Conservation (phyloP, 2,797 vertebrate genomes). For the Botia almorhae region DNA sequence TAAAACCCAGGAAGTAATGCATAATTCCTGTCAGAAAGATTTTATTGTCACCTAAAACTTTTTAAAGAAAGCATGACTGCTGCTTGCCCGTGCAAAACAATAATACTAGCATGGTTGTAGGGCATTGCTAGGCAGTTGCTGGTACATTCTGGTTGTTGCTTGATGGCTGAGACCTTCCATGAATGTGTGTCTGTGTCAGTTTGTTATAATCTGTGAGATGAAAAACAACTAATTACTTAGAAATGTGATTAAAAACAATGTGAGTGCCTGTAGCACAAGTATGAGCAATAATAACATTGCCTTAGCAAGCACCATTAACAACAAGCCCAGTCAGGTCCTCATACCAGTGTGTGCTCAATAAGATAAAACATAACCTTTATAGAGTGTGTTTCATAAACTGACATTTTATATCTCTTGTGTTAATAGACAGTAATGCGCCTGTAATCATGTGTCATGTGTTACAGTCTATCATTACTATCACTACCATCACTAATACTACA, state of each 20-base stretch:
- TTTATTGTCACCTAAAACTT: not conserved
- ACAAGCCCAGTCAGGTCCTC: not conserved
- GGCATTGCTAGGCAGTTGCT: not conserved
- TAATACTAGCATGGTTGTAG: not conserved
- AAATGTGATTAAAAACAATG: not conserved
- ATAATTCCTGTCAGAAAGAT: constrained; percentile 12
- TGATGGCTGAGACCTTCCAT: too few species aligned
- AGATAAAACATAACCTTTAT: not conserved
- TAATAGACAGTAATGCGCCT: not conserved
- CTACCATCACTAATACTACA: too few species aligned
- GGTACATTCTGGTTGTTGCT: too few species aligned
- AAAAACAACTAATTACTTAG: not conserved
- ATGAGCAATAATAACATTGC: not conserved
- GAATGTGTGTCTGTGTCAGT: too few species aligned
- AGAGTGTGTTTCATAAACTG: not conserved
- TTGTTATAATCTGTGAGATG: not conserved
- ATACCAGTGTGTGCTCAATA: not conserved
- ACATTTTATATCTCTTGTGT: not conserved
- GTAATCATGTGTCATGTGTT: not conserved
- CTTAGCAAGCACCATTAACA: not conserved
- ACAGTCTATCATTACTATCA: not conserved
- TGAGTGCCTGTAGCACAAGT: not conserved
- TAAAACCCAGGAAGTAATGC: constrained; percentile 12
- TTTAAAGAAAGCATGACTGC: not conserved
- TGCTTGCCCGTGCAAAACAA: not conserved